Evolutionary conservation across 2,888 invertebrate species (phyloP).

Genomic region (Tetragonula carbonaria): DNA sequence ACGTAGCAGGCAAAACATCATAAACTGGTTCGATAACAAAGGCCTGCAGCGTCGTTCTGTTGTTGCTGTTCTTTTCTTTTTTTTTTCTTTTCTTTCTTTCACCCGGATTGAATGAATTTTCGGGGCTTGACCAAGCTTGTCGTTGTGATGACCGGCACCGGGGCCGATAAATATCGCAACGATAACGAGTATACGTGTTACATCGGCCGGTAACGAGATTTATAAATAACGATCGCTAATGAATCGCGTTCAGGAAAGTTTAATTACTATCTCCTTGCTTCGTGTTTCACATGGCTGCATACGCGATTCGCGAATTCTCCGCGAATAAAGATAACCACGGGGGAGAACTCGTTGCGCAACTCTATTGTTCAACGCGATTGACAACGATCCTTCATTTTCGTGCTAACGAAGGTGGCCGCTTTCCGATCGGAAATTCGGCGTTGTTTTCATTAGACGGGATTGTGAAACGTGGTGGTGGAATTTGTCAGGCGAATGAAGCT

Average conservation of each 20-base stretch:
- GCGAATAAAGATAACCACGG: constrained; percentile 2
- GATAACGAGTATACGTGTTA: constrained; percentile 20
- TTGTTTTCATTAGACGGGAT: constrained; percentile 16
- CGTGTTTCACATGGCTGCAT: neutral
- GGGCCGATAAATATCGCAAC: constrained; percentile 28
- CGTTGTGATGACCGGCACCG: neutral
- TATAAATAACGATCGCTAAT: constrained; percentile 35
- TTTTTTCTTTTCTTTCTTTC: neutral
- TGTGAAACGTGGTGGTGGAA: neutral
- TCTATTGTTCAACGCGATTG: neutral
- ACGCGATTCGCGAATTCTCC: constrained; percentile 3
- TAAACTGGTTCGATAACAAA: constrained; percentile 39
- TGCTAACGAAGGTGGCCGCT: constrained; percentile 3
- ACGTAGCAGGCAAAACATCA: constrained; percentile 4
- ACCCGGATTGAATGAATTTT: constrained; percentile 17
- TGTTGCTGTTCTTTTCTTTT: neutral
- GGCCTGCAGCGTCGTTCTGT: neutral
- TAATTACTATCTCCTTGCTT: constrained; percentile 30
- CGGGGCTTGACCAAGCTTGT: constrained; percentile 35
- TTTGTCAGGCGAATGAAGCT: neutral
- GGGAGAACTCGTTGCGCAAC: neutral
- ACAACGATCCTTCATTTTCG: neutral
- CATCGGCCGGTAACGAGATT: constrained; percentile 36
- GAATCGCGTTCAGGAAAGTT: constrained; percentile 35
- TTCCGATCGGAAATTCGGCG: neutral